A percentile compares a stretch with the other conserved stretches of the same genome.
These are phyloP conservation scores for Connochaetes taurinus DNA, from an alignment of 2,113 vertebrate genomes.

Conservation along the genomic window DNA sequence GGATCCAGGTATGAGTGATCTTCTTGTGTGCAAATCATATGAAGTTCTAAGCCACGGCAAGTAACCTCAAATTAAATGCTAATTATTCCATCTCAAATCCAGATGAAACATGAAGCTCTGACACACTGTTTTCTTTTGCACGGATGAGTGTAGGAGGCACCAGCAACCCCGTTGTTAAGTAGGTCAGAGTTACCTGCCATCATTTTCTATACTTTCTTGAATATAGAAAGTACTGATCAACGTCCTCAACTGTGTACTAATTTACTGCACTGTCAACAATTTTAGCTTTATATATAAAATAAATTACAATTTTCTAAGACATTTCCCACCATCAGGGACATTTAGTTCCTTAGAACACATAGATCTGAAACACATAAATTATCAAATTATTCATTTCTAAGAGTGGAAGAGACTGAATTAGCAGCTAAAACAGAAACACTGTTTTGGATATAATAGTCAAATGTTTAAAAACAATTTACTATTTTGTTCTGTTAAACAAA, in stretches of 20 bases:
- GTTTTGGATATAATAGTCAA: neutral
- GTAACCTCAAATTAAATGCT: neutral
- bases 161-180: neutral
- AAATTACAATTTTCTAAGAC: constrained; percentile 31
- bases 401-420: neutral
- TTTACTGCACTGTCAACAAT: neutral
- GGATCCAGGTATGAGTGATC: neutral
- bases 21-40: neutral
- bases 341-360: constrained; percentile 32
- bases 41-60: neutral
- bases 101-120: neutral
- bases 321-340: neutral
- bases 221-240: neutral
- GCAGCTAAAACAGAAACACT: constrained; percentile 40
- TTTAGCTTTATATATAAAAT: constrained; percentile 3
- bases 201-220: neutral
- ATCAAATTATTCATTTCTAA: constrained; percentile 42
- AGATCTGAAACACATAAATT: constrained; percentile 9
- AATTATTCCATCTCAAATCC: neutral
- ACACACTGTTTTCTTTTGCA: neutral
- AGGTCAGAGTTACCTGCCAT: neutral
- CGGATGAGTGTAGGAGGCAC: fast-evolving
- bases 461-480: constrained; percentile 33
- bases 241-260: neutral
- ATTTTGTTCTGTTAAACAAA: constrained; percentile 33